Percentiles rank a stretch among this genome's conserved stretches.
phyloP scores from a whole-genome alignment of 1,140 invertebrate genomes.

The Drosophila bocki region DNA sequence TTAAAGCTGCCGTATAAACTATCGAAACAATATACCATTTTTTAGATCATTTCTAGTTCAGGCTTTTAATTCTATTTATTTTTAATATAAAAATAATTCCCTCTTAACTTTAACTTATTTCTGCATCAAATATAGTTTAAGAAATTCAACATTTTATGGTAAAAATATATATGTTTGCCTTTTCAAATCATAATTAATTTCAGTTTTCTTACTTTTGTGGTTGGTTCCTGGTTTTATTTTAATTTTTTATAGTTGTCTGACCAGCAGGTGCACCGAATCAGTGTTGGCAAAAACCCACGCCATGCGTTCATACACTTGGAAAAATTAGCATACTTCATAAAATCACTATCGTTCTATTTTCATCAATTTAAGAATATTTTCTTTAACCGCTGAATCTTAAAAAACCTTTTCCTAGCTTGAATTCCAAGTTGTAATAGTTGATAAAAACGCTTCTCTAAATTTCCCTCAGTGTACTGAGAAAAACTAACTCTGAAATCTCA shows the following conservation, averaged over 20 bases:
- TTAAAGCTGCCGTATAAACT: not conserved
- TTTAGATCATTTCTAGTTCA: not conserved
- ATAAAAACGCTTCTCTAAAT: too few species aligned
- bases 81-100: not conserved
- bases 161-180: slow-evolving; percentile 6
- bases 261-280: slow-evolving; percentile 70
- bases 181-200: slow-evolving; percentile 67
- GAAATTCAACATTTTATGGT: not conserved
- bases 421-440: not conserved
- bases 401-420: not conserved
- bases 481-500: slow-evolving; percentile 24
- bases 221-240: slow-evolving; percentile 6
- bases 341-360: not conserved
- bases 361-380: not conserved
- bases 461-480: slow-evolving; percentile 1
- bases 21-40: not conserved
- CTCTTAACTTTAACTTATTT: not conserved
- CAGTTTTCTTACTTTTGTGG: slow-evolving; percentile 21
- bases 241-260: slow-evolving; percentile 35
- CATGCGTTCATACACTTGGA: slow-evolving; percentile 4
- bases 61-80: not conserved
- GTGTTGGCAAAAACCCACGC: slow-evolving; percentile 42
- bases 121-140: not conserved
- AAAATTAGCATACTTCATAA: not conserved
- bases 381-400: too few species aligned